Evolutionary conservation across 2,888 invertebrate species (phyloP), one percentile per base, ranked within the genome.

Genomic region (Drosophila percnosoma): DNA sequence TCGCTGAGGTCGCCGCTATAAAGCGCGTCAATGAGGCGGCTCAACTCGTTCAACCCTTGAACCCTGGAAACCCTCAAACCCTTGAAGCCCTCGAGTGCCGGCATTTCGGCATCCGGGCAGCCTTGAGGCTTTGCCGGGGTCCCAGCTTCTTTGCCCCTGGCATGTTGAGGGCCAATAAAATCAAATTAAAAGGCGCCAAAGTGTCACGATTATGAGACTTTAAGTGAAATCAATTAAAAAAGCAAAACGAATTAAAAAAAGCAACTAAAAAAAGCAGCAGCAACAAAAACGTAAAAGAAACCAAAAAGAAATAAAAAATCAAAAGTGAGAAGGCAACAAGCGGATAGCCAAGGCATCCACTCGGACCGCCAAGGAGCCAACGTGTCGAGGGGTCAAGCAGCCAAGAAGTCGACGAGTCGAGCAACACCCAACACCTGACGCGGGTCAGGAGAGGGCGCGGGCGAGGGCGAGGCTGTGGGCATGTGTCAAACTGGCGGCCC

Each of bases 121-220:
- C 21, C 42, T 10, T 10, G 4, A n/a, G 51, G n/a, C 59, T 31
- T 27, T 21, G 38, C 4, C 38, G 1, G 18, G 55, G 29, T n/a
- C n/a, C 15, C 40, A 27, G 59, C 65, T 52, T 49, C 53, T 18
- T 40, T 24, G 27, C 31, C 53, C 6, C 67, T 69, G 82, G 72
- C 87, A 82, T 82, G 82, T 73, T 72, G 75, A 81, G 74, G 80
- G 75, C 88, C 88, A 87, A 87, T 89, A 83, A 87, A 87, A 88
- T 87, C 90, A 90, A 87, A 90, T 87, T 87, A 90, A 90, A 90
- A 86, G 89, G 88, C 90, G 86, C 88, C 90, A 87, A 87, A 90
- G 90, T 87, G 87, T 88, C 88, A 83, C 86, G 87, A 87, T 87
- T 88, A 87, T 90, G 87, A 76, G 87, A 76, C 86, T 80, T 78